phyloP scores from a whole-genome alignment of 2,888 invertebrate genomes.

The Ephialtes manifestator region DNA sequence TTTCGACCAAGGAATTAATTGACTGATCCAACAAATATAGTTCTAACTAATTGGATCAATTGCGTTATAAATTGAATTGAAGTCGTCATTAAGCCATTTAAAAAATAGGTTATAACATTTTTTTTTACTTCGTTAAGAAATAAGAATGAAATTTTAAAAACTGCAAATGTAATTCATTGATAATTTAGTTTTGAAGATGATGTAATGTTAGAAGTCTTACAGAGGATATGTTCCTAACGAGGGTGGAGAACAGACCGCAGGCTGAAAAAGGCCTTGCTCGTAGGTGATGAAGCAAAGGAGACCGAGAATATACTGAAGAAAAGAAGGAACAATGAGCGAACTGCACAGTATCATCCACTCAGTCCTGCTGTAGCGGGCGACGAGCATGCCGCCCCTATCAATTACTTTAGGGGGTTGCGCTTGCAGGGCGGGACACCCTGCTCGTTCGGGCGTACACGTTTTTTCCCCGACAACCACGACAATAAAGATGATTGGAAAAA shows the following conservation, averaged over 20 bases:
- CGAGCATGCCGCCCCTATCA: constrained; percentile 65
- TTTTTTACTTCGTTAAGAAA: too few relatives aligned
- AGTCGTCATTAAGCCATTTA: too few relatives aligned
- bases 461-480: constrained; percentile 36
- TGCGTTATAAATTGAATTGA: too few relatives aligned
- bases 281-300: constrained; percentile 55
- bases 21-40: too few relatives aligned
- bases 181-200: not conserved
- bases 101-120: too few relatives aligned
- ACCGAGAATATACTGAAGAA: constrained; percentile 43
- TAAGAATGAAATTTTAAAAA: too few relatives aligned
- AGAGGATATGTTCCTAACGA: constrained; percentile 3
- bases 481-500: constrained; percentile 42
- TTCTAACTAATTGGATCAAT: too few relatives aligned
- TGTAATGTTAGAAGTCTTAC: constrained; percentile 19
- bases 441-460: constrained; percentile 50
- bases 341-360: constrained; percentile 67
- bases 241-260: constrained; percentile 34
- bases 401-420: constrained; percentile 57
- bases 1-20: too few relatives aligned
- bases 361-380: constrained; percentile 51
- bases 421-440: constrained; percentile 13
- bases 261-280: constrained; percentile 49
- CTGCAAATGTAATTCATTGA: too few relatives aligned
- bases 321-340: constrained; percentile 53